A percentile compares a stretch with the other conserved stretches of the same genome.
Conservation (phyloP, 2,888 invertebrate species). For the Chromoteleia sp. region DNA sequence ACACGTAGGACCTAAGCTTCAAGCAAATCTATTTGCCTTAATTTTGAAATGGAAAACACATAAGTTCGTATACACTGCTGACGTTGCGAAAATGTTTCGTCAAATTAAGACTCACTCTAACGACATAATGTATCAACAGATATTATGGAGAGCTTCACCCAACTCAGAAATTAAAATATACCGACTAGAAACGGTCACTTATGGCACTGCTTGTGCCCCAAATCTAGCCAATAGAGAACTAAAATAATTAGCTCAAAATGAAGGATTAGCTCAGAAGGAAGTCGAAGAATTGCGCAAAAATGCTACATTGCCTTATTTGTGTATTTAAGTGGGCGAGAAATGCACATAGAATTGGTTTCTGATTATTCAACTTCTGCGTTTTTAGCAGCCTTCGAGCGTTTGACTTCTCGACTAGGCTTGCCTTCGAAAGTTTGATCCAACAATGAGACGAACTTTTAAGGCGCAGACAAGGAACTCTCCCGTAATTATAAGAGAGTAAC, state of each 20-base stretch:
- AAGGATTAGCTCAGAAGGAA: conserved; percentile 6
- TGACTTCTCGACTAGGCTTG: not conserved
- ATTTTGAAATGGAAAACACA: not conserved
- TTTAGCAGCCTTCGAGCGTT: conserved; percentile 5
- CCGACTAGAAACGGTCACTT: not conserved
- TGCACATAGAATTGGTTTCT: conserved; percentile 18
- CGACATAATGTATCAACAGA: not conserved
- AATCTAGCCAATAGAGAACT: conserved; percentile 6
- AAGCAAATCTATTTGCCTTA: not conserved
- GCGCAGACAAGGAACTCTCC: not conserved
- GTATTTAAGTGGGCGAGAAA: not conserved
- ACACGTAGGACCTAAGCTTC: not conserved
- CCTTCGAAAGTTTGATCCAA: not conserved
- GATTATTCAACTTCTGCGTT: conserved; percentile 19
- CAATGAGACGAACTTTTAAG: not conserved
- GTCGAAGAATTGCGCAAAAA: not conserved
- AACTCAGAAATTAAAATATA: not conserved
- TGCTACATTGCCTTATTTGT: conserved; percentile 35
- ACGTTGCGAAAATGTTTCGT: not conserved
- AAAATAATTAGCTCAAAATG: not conserved
- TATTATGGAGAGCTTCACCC: not conserved
- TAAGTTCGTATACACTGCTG: not conserved
- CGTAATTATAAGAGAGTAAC: not conserved
- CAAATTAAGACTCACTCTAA: not conserved
- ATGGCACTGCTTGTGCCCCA: not conserved